These are phyloP conservation scores for Eleutherodactylus coqui DNA, from an alignment of 2,797 vertebrate species.

Conservation along the genomic window DNA sequence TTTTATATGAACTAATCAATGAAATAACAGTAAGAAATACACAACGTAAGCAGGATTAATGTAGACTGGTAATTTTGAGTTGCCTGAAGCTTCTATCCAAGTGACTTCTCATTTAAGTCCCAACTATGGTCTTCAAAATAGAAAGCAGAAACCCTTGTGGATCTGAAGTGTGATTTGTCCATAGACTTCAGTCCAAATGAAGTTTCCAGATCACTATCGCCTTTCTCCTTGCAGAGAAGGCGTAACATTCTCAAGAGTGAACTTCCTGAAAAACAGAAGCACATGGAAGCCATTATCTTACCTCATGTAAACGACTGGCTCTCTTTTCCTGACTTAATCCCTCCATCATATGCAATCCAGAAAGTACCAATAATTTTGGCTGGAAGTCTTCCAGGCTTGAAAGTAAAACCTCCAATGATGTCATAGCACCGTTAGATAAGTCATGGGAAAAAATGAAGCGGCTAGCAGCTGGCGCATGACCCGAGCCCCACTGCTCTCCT, in stretches of 20 bases:
- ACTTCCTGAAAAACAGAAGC: neutral
- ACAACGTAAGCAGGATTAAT: too few relatives aligned
- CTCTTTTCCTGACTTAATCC: constrained; percentile 87
- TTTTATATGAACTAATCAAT: too few relatives aligned
- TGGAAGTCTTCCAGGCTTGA: constrained; percentile 93
- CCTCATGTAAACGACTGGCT: constrained; percentile 87
- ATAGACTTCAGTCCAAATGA: too few relatives aligned
- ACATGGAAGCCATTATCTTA: constrained; percentile 65
- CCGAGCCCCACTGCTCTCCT: constrained; percentile 91
- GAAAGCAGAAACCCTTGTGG: neutral
- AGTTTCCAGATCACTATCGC: neutral
- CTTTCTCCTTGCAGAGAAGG: neutral
- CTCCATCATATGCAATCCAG: constrained; percentile 99
- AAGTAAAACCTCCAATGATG: constrained; percentile 90
- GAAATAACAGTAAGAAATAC: too few relatives aligned
- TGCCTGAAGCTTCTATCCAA: too few relatives aligned
- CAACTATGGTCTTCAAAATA: neutral
- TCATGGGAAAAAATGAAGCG: constrained; percentile 99
- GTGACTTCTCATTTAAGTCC: too few relatives aligned
- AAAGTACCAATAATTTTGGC: constrained; percentile 93
- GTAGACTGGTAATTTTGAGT: too few relatives aligned
- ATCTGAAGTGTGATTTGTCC: too few relatives aligned
- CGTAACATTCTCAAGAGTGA: too few relatives aligned
- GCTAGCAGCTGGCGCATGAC: constrained; percentile 89
- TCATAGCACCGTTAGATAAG: constrained; percentile 91